These are phyloP conservation scores for Eurois occulta DNA, from an alignment of 2,888 invertebrate species.

Conservation along the genomic window DNA sequence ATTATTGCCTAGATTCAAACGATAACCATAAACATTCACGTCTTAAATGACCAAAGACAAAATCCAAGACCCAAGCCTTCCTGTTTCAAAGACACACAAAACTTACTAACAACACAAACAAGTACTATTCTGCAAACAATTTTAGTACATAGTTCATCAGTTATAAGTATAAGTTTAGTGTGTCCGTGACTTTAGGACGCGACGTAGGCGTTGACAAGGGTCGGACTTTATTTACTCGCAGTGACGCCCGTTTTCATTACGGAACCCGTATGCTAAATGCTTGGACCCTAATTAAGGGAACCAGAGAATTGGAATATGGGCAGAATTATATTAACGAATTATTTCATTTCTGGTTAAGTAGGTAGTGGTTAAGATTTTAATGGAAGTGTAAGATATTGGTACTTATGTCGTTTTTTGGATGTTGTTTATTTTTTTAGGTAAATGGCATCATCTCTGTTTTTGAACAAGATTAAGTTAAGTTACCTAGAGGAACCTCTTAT, in stretches of 20 bases:
- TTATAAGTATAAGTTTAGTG: slow-evolving; percentile 58
- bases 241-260: slow-evolving; percentile 71
- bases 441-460: not conserved
- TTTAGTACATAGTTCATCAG: slow-evolving; percentile 58
- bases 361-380: slow-evolving; percentile 16
- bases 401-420: not conserved
- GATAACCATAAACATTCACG: not conserved
- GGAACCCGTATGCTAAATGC: slow-evolving; percentile 67
- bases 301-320: slow-evolving; percentile 67
- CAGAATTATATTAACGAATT: slow-evolving; percentile 56
- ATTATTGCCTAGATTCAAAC: not conserved
- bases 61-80: not conserved
- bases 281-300: slow-evolving; percentile 73
- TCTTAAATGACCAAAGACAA: slow-evolving; percentile 2
- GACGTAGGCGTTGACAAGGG: slow-evolving; percentile 72
- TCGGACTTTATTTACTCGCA: slow-evolving; percentile 71
- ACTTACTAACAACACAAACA: slow-evolving; percentile 30
- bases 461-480: too few species aligned
- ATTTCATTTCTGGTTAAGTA: slow-evolving; percentile 43
- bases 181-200: slow-evolving; percentile 56
- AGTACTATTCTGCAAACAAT: slow-evolving; percentile 43
- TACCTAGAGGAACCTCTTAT: too few species aligned
- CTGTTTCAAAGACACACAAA: slow-evolving; percentile 17
- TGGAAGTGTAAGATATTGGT: not conserved
- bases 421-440: not conserved